phyloP scores from a whole-genome alignment of 1,140 invertebrate species.

The Ceratosolen fusciceps region DNA sequence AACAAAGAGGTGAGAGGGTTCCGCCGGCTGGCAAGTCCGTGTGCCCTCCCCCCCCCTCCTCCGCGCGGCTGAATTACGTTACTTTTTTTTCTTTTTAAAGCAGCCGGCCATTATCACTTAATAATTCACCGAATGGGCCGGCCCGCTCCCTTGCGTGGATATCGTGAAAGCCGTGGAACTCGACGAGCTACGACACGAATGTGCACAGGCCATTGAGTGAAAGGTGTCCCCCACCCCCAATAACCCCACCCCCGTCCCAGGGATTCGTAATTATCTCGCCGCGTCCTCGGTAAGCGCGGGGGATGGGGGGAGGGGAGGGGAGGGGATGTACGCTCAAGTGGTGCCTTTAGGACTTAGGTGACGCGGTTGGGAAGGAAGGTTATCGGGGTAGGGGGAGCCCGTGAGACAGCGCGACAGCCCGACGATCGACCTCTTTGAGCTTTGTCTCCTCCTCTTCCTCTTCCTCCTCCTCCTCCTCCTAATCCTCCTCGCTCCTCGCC shows the following conservation, averaged over 20 bases:
- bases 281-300: neutral
- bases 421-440: neutral
- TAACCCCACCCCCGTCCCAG: no score
- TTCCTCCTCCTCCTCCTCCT: neutral
- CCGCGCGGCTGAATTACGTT: no score
- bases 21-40: neutral
- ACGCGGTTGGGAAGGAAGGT: no score
- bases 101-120: conserved; percentile 6
- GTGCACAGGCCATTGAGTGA: conserved; percentile 22
- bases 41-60: neutral
- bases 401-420: neutral
- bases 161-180: neutral
- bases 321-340: neutral
- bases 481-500: no score
- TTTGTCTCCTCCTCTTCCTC: neutral
- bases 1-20: neutral
- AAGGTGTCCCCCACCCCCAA: no score
- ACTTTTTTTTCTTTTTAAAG: conserved; percentile 13
- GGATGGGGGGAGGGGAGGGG: neutral
- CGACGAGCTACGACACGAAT: no score
- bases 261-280: conserved; percentile 7
- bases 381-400: no score
- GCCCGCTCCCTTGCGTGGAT: no score
- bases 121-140: conserved; percentile 6
- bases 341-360: neutral